phyloP scores from a whole-genome alignment of 2,797 vertebrate species.

The Peromyscus aztecus region DNA sequence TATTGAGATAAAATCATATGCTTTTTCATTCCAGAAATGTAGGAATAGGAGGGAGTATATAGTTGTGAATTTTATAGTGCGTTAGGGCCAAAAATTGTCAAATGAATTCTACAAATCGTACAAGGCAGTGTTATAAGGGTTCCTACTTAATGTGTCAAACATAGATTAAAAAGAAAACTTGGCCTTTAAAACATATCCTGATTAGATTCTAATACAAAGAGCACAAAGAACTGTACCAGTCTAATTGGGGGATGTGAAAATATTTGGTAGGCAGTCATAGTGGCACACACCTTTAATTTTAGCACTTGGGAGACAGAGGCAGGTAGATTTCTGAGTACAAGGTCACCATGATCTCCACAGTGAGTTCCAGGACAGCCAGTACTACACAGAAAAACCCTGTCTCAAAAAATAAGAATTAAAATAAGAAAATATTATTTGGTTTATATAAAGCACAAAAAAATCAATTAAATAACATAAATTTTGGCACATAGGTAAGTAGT shows the following conservation, averaged over 20 bases:
- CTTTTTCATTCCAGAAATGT: constrained; percentile 69
- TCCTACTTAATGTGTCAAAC: constrained; percentile 31
- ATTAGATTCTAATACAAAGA: constrained; percentile 21
- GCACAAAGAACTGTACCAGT: neutral
- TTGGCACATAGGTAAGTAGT: constrained; percentile 4
- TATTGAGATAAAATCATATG: constrained; percentile 64
- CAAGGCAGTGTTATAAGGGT: constrained; percentile 29
- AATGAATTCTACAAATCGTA: constrained; percentile 30
- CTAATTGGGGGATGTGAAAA: constrained; percentile 22
- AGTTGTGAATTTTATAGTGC: constrained; percentile 49
- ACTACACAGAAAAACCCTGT: neutral
- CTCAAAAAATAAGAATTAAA: neutral
- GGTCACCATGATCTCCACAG: too few species aligned
- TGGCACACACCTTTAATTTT: neutral
- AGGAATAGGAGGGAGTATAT: neutral
- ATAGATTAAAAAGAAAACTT: constrained; percentile 47
- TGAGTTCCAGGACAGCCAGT: neutral
- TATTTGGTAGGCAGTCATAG: neutral
- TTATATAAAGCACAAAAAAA: constrained; percentile 49
- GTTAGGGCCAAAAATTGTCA: constrained; percentile 19
- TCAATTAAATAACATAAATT: constrained; percentile 28
- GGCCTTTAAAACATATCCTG: neutral
- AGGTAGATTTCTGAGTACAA: neutral
- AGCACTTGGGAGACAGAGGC: neutral
- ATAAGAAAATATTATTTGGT: constrained; percentile 46